Evolutionary conservation across 2,888 invertebrate genomes (phyloP), one percentile per base, ranked within the genome.

Genomic region (Temnothorax ravouxi): DNA sequence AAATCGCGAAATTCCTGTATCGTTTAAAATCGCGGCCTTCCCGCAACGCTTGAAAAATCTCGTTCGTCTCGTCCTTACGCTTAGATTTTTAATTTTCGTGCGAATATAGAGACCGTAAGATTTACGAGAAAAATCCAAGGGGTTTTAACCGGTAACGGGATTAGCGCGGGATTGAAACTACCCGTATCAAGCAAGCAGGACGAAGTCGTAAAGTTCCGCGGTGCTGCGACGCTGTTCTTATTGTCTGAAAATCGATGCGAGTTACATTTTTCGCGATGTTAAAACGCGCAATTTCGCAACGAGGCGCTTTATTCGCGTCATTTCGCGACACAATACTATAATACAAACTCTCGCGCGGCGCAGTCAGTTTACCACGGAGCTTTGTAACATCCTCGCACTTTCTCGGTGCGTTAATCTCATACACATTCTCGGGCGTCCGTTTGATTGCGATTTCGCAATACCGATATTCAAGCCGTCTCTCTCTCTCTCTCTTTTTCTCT

Each of bases 401-500:
- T 72, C 79, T 72, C 72, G 56, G n/a, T 21, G 34, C 71, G 29
- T 69, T 69, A 77, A 77, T 77, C 69, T 44, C 77, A 44, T 25
- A 3, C 69, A 44, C 44, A 56, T 76, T 76, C 75, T 18, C 75
- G 15, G 4, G 44, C 56, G 44, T 6, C 34, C 47, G 59, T 71
- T 72, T 71, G 72, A 80, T 80, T 44, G 59, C 18, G 47, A 80
- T 80, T 71, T 80, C 38, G 47, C 18, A 80, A 80, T 61, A 29
- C 34, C 47, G 18, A 71, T 71, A 67, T 56, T 25, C 56, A 72
- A 56, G 41, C 18, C 9, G 11, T 5, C 54, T 15, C 56, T 21
- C 41, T 34, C 5, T 56, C 34, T 62, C 34, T 11, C 6, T n/a
- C 67, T 61, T 44, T 62, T 15, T 69, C 15, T 38, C 15, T 41